These are phyloP conservation scores for Calameuta filiformis DNA, from an alignment of 2,888 invertebrate genomes.

Conservation along the genomic window DNA sequence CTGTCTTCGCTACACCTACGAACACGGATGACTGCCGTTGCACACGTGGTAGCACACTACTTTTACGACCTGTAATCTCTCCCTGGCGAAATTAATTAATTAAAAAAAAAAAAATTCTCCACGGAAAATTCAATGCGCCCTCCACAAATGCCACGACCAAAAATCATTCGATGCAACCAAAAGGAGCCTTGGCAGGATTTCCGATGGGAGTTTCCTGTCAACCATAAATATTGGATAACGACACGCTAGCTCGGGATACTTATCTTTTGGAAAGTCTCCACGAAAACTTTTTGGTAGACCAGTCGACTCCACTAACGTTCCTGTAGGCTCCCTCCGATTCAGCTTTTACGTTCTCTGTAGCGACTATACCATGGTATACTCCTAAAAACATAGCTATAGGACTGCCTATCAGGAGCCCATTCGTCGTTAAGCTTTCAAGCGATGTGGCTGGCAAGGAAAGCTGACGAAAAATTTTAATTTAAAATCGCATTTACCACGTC, in stretches of 20 bases:
- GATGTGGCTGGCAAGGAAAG: neutral
- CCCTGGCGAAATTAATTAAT: conserved; percentile 29
- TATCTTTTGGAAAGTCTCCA: neutral
- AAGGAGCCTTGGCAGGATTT: conserved; percentile 4
- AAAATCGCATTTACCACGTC: neutral
- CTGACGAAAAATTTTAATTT: neutral
- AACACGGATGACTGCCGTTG: neutral
- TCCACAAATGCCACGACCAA: neutral
- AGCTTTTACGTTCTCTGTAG: neutral
- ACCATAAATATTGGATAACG: neutral
- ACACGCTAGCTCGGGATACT: neutral
- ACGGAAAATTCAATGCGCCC: neutral
- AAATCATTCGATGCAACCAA: conserved; percentile 10
- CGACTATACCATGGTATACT: neutral
- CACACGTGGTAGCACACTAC: neutral
- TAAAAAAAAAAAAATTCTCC: conserved; percentile 1
- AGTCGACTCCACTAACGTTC: neutral
- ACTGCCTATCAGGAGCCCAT: neutral
- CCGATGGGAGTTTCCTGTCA: neutral
- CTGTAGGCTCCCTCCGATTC: neutral
- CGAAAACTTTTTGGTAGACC: neutral
- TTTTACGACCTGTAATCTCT: conserved; percentile 27
- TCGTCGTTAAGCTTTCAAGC: neutral
- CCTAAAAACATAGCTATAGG: neutral
- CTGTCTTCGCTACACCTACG: neutral